Percentiles rank a stretch among this genome's conserved stretches.
phyloP scores from a whole-genome alignment of 2,113 vertebrate species.

The Rhinichthys klamathensis region DNA sequence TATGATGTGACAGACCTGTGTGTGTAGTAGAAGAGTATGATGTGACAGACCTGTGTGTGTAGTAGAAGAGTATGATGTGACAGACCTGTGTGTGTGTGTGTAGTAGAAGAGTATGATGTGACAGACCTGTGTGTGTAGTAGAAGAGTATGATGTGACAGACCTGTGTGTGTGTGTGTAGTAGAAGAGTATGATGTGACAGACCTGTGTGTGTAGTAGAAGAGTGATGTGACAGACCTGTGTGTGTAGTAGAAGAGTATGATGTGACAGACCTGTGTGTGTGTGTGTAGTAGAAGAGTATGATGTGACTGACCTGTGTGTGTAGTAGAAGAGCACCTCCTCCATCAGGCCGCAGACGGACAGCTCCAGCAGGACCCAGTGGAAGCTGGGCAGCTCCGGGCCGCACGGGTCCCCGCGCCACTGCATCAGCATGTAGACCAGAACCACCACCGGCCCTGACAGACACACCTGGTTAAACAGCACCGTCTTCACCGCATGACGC shows the following conservation, averaged over 20 bases:
- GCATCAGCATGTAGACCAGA: conserved; percentile 72
- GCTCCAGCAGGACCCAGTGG: conserved; percentile 85
- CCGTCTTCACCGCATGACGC: conserved; percentile 69
- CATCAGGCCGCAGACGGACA: conserved; percentile 75
- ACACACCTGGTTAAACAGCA: conserved; percentile 77
- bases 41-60: no score
- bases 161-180: no score
- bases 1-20: no score
- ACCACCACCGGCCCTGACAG: conserved; percentile 83
- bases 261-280: no score
- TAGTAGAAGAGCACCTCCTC: conserved; percentile 95
- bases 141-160: no score
- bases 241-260: no score
- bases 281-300: no score
- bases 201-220: conserved; percentile 96
- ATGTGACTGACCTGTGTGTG: conserved; percentile 81
- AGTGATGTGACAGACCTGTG: conserved; percentile 62
- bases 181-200: background rate
- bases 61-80: no score
- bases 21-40: no score
- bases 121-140: no score
- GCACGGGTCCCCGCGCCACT: conserved; percentile 79
- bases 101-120: no score
- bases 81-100: no score
- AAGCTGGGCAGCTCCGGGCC: conserved; percentile 86